These are phyloP conservation scores for Synergus gifuensis DNA, from an alignment of 2,888 invertebrate genomes.

Conservation along the genomic window DNA sequence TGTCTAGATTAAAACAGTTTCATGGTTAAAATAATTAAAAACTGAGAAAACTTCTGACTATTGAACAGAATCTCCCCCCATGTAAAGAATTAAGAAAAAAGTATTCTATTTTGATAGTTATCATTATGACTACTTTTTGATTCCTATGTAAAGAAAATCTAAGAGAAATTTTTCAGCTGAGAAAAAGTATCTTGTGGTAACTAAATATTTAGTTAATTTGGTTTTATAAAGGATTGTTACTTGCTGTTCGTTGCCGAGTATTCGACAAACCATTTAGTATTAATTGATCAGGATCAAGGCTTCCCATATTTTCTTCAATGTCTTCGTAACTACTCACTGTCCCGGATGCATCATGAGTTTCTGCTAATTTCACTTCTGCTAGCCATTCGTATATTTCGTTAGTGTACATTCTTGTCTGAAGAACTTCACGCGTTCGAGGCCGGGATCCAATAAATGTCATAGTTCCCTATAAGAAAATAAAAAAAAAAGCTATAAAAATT, in stretches of 20 bases:
- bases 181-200: background rate
- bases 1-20: background rate
- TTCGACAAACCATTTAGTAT: conserved; percentile 54
- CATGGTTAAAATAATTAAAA: background rate
- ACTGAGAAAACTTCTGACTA: background rate
- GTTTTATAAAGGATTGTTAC: conserved; percentile 17
- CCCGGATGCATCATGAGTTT: conserved; percentile 68
- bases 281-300: conserved; percentile 59
- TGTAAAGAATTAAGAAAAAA: background rate
- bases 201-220: conserved; percentile 1
- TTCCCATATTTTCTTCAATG: conserved; percentile 58
- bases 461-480: conserved; percentile 75
- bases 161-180: background rate
- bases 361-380: conserved; percentile 83
- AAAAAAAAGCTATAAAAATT: conserved; percentile 26
- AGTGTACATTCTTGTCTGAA: conserved; percentile 88
- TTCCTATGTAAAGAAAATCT: background rate
- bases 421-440: conserved; percentile 86
- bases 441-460: conserved; percentile 87
- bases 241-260: conserved; percentile 46
- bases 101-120: background rate
- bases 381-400: conserved; percentile 87
- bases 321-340: conserved; percentile 61
- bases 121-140: background rate
- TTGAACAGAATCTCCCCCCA: background rate